A percentile compares a stretch with the other conserved stretches of the same genome.
Evolutionary conservation across 2,113 vertebrate species (phyloP).

Genomic region (Triplophysa tibetana): DNA sequence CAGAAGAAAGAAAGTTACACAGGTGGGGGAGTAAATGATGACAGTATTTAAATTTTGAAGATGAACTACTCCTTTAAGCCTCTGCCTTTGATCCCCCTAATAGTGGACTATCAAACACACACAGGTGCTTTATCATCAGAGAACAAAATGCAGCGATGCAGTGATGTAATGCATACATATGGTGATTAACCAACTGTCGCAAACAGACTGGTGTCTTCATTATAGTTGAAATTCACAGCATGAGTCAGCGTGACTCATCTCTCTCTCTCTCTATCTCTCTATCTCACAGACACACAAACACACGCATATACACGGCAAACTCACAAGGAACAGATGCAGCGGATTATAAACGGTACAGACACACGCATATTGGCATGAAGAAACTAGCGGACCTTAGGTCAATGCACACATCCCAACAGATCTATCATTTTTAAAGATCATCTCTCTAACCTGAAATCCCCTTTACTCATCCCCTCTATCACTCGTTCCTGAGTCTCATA

Average conservation of each 20-base stretch:
- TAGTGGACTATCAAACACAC: slow-evolving; percentile 13
- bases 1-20: too few relatives aligned
- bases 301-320: slow-evolving; percentile 17
- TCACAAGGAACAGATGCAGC: slow-evolving; percentile 62
- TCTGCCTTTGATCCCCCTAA: slow-evolving; percentile 27
- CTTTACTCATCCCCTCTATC: background rate
- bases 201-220: slow-evolving; percentile 29
- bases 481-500: background rate
- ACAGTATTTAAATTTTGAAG: too few relatives aligned
- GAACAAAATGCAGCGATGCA: slow-evolving; percentile 7
- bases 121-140: slow-evolving; percentile 15
- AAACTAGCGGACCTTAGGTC: slow-evolving; percentile 38
- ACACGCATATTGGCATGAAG: slow-evolving; percentile 53
- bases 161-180: slow-evolving; percentile 20
- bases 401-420: slow-evolving; percentile 48
- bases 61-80: background rate
- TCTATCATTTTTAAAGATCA: slow-evolving; percentile 40
- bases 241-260: slow-evolving; percentile 56
- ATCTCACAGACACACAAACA: background rate
- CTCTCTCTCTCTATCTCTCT: slow-evolving; percentile 20
- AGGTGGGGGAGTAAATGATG: too few relatives aligned
- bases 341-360: slow-evolving; percentile 63
- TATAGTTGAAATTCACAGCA: slow-evolving; percentile 46
- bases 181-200: slow-evolving; percentile 13
- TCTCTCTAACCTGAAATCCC: slow-evolving; percentile 7